phyloP scores from a whole-genome alignment of 2,113 vertebrate genomes.

The Casuarius casuarius region DNA sequence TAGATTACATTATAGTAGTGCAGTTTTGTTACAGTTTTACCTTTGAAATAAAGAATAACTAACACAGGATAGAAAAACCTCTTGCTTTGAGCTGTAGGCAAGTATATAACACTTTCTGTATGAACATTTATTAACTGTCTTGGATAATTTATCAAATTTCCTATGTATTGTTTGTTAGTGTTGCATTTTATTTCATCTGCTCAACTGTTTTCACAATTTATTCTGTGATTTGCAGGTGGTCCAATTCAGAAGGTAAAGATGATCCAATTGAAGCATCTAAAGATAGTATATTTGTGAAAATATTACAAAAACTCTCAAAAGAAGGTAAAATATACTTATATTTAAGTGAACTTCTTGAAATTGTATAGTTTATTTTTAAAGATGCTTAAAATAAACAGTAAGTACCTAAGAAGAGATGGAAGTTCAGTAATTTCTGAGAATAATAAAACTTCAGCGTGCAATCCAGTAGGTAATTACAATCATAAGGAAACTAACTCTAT shows the following conservation, averaged over 20 bases:
- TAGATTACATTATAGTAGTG: neutral
- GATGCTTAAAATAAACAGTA: neutral
- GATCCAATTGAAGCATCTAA: constrained; percentile 94
- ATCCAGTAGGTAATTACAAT: neutral
- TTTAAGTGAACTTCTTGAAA: neutral
- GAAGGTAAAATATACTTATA: constrained; percentile 82
- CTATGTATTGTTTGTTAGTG: neutral
- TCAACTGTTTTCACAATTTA: neutral
- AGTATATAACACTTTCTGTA: neutral
- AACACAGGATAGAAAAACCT: neutral
- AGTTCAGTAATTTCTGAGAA: neutral
- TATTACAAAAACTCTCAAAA: constrained; percentile 91
- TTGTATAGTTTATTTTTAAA: neutral
- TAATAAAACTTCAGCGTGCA: neutral
- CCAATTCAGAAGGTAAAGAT: constrained; percentile 85
- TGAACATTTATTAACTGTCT: neutral
- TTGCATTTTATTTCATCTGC: neutral
- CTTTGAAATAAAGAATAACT: neutral
- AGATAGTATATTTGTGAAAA: constrained; percentile 94
- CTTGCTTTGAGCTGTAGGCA: neutral
- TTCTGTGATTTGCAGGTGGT: constrained; percentile 84
- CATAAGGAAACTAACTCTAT: neutral
- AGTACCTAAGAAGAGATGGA: neutral
- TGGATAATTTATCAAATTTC: neutral
- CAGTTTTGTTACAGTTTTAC: neutral